A percentile compares a stretch with the other conserved stretches of the same genome.
Conservation (phyloP, 2,888 invertebrate genomes). For the Lycocerus yunnanus region DNA sequence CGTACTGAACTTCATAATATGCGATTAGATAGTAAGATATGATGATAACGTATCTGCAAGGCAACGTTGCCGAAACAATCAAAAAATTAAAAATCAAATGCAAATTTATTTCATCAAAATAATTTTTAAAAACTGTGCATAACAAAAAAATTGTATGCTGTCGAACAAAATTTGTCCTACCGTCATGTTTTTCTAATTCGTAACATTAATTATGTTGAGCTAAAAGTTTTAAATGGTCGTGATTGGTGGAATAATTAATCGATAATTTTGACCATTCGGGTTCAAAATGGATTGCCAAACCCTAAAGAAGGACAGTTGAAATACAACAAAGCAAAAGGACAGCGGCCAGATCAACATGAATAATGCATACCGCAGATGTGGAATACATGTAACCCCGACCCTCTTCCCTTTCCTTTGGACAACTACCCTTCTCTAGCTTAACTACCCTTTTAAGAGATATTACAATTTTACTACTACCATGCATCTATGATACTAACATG, state of each 20-base stretch:
- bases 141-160: too few species aligned
- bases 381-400: conserved; percentile 54
- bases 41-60: too few species aligned
- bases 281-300: conserved; percentile 24
- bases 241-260: conserved; percentile 11
- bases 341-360: conserved; percentile 57
- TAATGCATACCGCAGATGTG: conserved; percentile 59
- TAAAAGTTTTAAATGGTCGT: background rate
- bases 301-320: conserved; percentile 26
- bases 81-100: too few species aligned
- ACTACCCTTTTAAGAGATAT: conserved; percentile 28
- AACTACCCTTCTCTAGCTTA: conserved; percentile 38
- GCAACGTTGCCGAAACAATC: too few species aligned
- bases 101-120: too few species aligned
- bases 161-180: too few species aligned
- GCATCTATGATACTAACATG: conserved; percentile 3
- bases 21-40: too few species aligned
- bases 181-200: background rate
- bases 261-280: conserved; percentile 29
- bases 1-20: too few species aligned
- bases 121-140: background rate
- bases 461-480: conserved; percentile 18
- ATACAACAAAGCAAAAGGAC: conserved; percentile 43
- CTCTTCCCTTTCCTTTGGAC: conserved; percentile 32
- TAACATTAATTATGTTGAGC: background rate